phyloP scores from a whole-genome alignment of 2,113 vertebrate genomes.

The Garra rufa region DNA sequence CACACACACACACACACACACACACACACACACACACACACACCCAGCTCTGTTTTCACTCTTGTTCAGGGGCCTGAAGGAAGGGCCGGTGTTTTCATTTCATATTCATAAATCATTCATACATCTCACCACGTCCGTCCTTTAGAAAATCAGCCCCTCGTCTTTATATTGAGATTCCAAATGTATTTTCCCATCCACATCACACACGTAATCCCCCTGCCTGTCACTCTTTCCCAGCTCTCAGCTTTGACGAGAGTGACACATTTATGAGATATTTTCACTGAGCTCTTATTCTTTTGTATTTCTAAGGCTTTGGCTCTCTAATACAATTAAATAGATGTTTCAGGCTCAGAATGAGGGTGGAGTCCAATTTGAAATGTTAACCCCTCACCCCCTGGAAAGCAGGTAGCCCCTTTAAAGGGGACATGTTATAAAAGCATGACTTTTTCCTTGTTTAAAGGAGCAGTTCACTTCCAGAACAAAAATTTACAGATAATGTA shows the following conservation, averaged over 20 bases:
- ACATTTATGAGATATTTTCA: conserved; percentile 44
- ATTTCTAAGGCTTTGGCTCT: conserved; percentile 30
- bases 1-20: conserved; percentile 20
- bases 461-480: no score
- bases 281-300: conserved; percentile 33
- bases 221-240: conserved; percentile 43
- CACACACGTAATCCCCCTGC: conserved; percentile 28
- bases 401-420: neutral
- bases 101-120: conserved; percentile 60
- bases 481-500: no score
- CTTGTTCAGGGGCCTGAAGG: conserved; percentile 38
- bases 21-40: conserved; percentile 10
- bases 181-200: conserved; percentile 48
- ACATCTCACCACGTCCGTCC: conserved; percentile 43
- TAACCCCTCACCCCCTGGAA: neutral
- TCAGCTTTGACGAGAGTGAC: conserved; percentile 38
- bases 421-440: no score
- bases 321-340: conserved; percentile 45
- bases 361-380: neutral
- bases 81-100: conserved; percentile 59
- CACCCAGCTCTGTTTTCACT: conserved; percentile 46
- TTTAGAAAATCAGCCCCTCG: conserved; percentile 46
- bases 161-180: conserved; percentile 54
- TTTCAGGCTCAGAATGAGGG: conserved; percentile 21
- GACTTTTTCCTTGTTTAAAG: no score